Evolutionary conservation across 1,140 invertebrate species (phyloP).

Genomic region (Anoplolepis gracilipes): DNA sequence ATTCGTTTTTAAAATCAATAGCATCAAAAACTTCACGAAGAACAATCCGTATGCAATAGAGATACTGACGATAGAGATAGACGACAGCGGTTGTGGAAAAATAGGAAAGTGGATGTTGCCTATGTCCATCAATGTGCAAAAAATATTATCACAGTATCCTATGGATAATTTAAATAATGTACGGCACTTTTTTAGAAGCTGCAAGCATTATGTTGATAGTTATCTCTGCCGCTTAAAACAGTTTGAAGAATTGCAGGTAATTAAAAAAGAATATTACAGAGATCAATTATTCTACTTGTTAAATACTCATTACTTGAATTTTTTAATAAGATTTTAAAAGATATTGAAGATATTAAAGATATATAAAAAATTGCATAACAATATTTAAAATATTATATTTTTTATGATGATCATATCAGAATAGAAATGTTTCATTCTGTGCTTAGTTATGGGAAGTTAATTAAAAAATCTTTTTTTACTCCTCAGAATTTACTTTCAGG

Average conservation of each 20-base stretch:
- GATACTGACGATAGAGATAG: slow-evolving; percentile 36
- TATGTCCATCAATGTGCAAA: slow-evolving; percentile 40
- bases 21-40: background rate
- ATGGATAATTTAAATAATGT: slow-evolving; percentile 42
- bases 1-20: slow-evolving; percentile 20
- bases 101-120: slow-evolving; percentile 58
- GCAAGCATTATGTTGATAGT: slow-evolving; percentile 51
- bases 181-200: slow-evolving; percentile 40
- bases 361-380: no score
- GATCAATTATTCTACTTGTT: background rate
- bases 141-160: slow-evolving; percentile 45
- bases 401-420: background rate
- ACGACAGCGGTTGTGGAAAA: slow-evolving; percentile 10
- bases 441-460: background rate
- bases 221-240: slow-evolving; percentile 39
- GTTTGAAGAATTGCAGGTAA: slow-evolving; percentile 53
- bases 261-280: background rate
- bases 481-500: background rate
- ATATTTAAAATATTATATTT: background rate
- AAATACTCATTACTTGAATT: background rate
- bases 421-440: background rate
- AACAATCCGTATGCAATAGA: slow-evolving; percentile 31
- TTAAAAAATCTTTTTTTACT: background rate
- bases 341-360: no score
- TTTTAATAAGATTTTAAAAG: no score